Base-by-base conservation (phyloP, 2,888 invertebrate genomes). In the Prosapia bicincta region DNA sequence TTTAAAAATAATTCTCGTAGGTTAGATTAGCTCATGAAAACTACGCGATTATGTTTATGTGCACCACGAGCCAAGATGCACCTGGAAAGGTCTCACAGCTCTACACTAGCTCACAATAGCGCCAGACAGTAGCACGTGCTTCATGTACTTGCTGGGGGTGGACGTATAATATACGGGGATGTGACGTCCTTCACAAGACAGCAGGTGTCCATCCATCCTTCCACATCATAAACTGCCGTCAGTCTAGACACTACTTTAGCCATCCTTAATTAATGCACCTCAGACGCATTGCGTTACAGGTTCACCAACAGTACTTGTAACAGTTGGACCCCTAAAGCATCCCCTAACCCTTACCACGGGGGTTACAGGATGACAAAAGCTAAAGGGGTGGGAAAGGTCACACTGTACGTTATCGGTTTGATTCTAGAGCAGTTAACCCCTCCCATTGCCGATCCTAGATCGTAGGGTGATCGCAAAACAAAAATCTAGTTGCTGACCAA, bases 331-430 rank as follows among this genome's bases (percentile, higher is more conserved):
- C 73, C 43, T 43, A 67, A 24, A 13, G 10, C 24, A 26, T 26
- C 66, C 26, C 26, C 26, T 10, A 25, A 13, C 26, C 26, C 26
- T 67, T 69, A 13, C 72, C 67, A 67, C 38, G 73, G 68, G 73
- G 26, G 30, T 30, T 24, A 32, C 30, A 43, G 20, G 71, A 43
- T 71, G 9, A 38, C 38, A 43, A 38, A 71, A 71, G 43, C 9
- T 54, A 25, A 38, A 66, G 69, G 75, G 69, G 15, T 76, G 76
- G 72, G 76, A 76, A 76, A 76, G 76, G 75, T 72, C 76, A 67
- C 24, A 25, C 26, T 76, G 74, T 26, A 70, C 26, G 38, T 69
- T 69, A 30, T 13, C 71, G 23, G n/a, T 13, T 28, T 71, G 71
- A 66, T 71, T n/a, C 66, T 66, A 30, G 65, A 71, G 71, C 65